phyloP scores from a whole-genome alignment of 92 coral and sea anemone genomes.

The Umimayanthus kanabou region DNA sequence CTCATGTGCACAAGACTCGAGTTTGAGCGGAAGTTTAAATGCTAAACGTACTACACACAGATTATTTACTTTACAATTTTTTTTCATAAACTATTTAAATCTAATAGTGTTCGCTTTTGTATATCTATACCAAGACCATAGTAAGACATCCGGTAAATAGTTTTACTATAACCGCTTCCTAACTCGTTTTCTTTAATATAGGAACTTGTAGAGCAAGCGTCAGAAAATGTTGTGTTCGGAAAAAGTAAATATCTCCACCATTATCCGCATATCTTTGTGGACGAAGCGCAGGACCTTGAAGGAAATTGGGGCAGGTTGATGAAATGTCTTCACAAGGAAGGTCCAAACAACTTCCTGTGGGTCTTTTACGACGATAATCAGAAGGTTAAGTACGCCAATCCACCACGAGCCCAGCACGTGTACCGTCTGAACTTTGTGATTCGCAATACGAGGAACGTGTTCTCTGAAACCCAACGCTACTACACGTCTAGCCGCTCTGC shows the following conservation, averaged over 20 bases:
- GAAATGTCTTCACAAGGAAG: conserved; percentile 42
- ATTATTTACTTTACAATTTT: too few relatives aligned
- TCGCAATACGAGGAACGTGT: conserved; percentile 45
- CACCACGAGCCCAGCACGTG: background rate
- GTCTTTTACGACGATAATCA: conserved; percentile 47
- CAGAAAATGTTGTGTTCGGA: background rate
- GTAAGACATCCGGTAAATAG: too few relatives aligned
- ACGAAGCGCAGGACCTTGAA: conserved; percentile 47
- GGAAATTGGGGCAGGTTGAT: conserved; percentile 40
- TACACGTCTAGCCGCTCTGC: conserved; percentile 3
- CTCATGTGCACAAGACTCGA: too few relatives aligned
- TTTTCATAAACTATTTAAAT: too few relatives aligned
- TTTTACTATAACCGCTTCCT: background rate
- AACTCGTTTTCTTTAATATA: background rate
- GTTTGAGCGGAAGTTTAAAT: too few relatives aligned
- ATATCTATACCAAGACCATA: too few relatives aligned
- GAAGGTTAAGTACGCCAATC: conserved; percentile 3
- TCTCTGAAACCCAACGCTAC: conserved; percentile 3
- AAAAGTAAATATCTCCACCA: background rate
- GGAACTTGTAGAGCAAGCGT: background rate
- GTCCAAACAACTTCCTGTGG: conserved; percentile 13
- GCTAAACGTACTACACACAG: too few relatives aligned
- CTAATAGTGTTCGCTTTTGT: too few relatives aligned
- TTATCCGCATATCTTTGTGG: conserved; percentile 33
- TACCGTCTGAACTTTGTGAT: conserved; percentile 39